Percentiles rank a stretch among this genome's conserved stretches.
Evolutionary conservation across 2,113 vertebrate species (phyloP).

Genomic region (Ictalurus furcatus): DNA sequence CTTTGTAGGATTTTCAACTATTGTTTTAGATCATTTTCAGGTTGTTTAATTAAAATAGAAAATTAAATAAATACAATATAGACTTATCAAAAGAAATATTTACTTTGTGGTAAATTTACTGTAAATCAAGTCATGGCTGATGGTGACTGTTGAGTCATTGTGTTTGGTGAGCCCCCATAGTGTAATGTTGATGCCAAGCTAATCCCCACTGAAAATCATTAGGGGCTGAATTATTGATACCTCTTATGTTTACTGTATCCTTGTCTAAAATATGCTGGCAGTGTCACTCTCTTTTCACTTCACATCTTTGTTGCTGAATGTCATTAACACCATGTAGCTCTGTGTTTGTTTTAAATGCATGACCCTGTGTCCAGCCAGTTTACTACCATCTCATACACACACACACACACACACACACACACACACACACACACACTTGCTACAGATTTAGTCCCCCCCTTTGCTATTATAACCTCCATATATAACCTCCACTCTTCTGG

Average conservation of each 20-base stretch:
- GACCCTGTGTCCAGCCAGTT: not conserved
- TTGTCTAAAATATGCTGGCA: not conserved
- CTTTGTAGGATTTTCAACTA: not conserved
- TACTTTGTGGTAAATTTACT: not conserved
- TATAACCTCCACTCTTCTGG: not conserved
- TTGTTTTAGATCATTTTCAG: not conserved
- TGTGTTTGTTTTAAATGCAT: slow-evolving; percentile 9
- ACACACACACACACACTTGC: not conserved
- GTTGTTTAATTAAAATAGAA: not conserved
- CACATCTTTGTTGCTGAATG: not conserved
- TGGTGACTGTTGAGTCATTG: slow-evolving; percentile 39
- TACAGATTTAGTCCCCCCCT: not conserved
- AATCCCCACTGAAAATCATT: slow-evolving; percentile 61
- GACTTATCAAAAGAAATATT: not conserved
- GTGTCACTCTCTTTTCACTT: not conserved
- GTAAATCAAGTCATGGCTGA: slow-evolving; percentile 16
- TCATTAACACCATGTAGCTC: not conserved
- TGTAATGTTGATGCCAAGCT: slow-evolving; percentile 44
- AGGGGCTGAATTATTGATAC: slow-evolving; percentile 61
- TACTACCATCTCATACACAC: not conserved
- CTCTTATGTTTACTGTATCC: slow-evolving; percentile 6
- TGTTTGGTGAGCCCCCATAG: slow-evolving; percentile 42
- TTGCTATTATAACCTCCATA: not conserved
- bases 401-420: not conserved
- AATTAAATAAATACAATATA: not conserved